Percentiles rank a stretch among this genome's conserved stretches.
Conservation (phyloP, 2,888 invertebrate genomes). For the Omphaloscelis lunosa region DNA sequence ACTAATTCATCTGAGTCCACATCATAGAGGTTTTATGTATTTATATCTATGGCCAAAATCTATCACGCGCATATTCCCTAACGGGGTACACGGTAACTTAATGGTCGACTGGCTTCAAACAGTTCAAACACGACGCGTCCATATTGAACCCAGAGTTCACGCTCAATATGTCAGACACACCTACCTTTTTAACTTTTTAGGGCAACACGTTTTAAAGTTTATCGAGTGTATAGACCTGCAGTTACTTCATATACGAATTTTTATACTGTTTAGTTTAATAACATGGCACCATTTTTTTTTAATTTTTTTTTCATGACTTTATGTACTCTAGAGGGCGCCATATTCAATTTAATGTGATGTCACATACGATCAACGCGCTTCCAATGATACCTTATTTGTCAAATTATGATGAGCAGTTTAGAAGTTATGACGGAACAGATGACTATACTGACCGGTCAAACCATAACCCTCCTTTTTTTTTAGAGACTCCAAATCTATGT, state of each 20-base stretch:
- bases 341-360: too few species aligned
- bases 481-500: background rate
- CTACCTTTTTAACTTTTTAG: constrained; percentile 50
- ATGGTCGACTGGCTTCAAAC: constrained; percentile 60
- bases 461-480: background rate
- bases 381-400: too few species aligned
- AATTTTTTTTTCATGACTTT: too few species aligned
- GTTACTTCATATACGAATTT: background rate
- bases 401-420: too few species aligned
- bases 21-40: constrained; percentile 35
- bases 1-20: constrained; percentile 19
- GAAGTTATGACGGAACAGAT: too few species aligned
- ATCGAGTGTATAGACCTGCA: constrained; percentile 15
- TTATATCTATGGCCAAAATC: constrained; percentile 52
- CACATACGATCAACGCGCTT: too few species aligned
- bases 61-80: constrained; percentile 53
- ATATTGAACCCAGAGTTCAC: constrained; percentile 53
- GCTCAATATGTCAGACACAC: constrained; percentile 61
- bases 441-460: too few species aligned
- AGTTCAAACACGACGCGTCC: constrained; percentile 49
- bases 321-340: too few species aligned
- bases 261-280: background rate
- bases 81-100: constrained; percentile 51
- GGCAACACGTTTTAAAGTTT: constrained; percentile 37
- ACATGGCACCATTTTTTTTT: too few species aligned